phyloP scores from a whole-genome alignment of 2,113 vertebrate genomes.

The Saguinus imperator region DNA sequence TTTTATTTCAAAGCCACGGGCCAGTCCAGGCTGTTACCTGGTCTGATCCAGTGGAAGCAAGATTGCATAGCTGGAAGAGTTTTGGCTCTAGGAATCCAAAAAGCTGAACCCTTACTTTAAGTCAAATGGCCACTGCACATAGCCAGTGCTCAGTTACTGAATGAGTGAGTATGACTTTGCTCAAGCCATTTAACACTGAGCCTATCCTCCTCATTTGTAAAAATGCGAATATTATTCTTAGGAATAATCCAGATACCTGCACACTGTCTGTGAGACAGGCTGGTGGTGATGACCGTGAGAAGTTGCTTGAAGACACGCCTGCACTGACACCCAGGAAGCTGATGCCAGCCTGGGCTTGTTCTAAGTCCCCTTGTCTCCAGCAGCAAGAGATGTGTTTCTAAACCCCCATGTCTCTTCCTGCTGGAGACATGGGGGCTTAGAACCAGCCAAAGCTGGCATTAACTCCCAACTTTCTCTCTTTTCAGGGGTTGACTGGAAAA shows the following conservation, averaged over 20 bases:
- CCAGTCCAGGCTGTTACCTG: not conserved
- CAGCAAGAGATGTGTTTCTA: not conserved
- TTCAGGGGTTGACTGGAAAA: constrained; percentile 93
- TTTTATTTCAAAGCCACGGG: not conserved
- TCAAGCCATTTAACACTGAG: not conserved
- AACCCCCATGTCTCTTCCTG: not conserved
- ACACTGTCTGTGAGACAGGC: not conserved
- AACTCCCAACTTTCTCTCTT: constrained; percentile 24
- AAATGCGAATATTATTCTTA: not conserved
- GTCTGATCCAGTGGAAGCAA: not conserved
- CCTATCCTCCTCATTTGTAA: not conserved
- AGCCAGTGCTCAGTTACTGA: not conserved
- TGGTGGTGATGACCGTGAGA: not conserved
- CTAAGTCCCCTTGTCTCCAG: not conserved
- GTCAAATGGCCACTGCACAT: not conserved
- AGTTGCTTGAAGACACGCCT: not conserved
- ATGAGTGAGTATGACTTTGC: not conserved
- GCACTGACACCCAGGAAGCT: not conserved
- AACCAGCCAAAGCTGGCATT: not conserved
- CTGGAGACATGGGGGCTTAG: not conserved
- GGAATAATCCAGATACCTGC: not conserved
- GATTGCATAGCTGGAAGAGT: not conserved
- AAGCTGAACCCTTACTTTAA: not conserved
- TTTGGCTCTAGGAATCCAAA: not conserved
- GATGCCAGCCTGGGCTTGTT: not conserved